Evolutionary conservation across 2,113 vertebrate species (phyloP).

Genomic region (pig (Sus scrofa)): DNA sequence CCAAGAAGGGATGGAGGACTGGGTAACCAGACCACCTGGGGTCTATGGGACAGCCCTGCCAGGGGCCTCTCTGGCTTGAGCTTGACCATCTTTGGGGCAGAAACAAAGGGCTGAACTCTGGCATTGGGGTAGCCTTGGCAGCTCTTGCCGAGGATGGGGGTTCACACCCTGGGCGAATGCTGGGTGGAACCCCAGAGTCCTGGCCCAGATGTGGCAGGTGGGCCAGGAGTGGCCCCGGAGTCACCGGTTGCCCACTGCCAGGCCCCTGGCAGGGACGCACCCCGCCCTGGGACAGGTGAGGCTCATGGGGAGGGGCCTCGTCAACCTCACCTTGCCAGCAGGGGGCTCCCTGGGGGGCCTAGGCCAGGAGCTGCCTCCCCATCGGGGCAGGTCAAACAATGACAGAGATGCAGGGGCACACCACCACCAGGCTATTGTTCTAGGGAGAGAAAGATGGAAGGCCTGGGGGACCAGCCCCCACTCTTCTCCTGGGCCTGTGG

Average conservation of each 20-base stretch:
- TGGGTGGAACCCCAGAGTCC: not conserved
- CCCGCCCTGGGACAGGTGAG: not conserved
- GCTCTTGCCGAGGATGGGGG: not conserved
- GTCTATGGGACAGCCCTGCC: not conserved
- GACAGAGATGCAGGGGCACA: slow-evolving; percentile 15
- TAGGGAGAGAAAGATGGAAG: not conserved
- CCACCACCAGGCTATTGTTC: slow-evolving; percentile 14
- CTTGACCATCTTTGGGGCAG: not conserved
- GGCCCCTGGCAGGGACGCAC: not conserved
- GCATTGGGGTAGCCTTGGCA: not conserved
- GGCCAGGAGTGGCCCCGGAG: not conserved
- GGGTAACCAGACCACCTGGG: not conserved
- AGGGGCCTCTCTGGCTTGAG: not conserved
- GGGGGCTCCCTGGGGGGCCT: not conserved
- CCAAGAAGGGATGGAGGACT: not conserved
- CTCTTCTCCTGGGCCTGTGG: not conserved
- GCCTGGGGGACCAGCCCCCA: not conserved
- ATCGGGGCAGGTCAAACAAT: slow-evolving; percentile 1
- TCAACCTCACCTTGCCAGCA: not conserved
- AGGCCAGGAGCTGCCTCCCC: slow-evolving; percentile 5
- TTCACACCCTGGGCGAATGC: not conserved
- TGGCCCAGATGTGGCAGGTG: not conserved
- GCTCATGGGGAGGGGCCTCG: not conserved
- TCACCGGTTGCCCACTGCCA: not conserved
- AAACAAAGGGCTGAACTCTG: not conserved